These are phyloP conservation scores for Trichoplusia ni DNA, from an alignment of 1,140 invertebrate genomes.

Conservation along the genomic window DNA sequence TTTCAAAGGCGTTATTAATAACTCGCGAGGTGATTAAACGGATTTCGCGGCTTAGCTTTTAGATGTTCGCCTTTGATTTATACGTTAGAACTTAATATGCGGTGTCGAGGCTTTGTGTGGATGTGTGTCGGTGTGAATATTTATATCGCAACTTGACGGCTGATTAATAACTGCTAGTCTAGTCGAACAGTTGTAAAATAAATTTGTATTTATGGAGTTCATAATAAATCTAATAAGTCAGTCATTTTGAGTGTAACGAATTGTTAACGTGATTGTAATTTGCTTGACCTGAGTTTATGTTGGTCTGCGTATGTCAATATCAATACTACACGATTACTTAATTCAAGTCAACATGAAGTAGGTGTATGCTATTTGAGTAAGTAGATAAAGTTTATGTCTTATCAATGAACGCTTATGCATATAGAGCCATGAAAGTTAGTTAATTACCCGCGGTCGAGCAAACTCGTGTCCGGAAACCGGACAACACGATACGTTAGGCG, in stretches of 20 bases:
- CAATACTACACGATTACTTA: no score
- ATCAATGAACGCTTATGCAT: slow-evolving; percentile 43
- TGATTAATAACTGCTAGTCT: slow-evolving; percentile 10
- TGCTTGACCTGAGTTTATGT: slow-evolving; percentile 1
- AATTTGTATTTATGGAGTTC: not conserved
- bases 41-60: slow-evolving; percentile 69
- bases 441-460: slow-evolving; percentile 62
- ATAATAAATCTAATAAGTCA: slow-evolving; percentile 13
- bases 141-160: slow-evolving; percentile 26
- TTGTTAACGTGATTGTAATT: slow-evolving; percentile 14
- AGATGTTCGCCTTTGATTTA: slow-evolving; percentile 72
- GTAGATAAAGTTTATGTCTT: slow-evolving; percentile 16
- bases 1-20: slow-evolving; percentile 80
- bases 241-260: slow-evolving; percentile 15
- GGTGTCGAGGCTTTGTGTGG: slow-evolving; percentile 44
- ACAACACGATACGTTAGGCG: slow-evolving; percentile 66
- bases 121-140: slow-evolving; percentile 39
- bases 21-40: slow-evolving; percentile 76
- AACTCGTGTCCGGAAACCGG: slow-evolving; percentile 74
- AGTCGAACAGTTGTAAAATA: slow-evolving; percentile 12
- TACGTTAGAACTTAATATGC: slow-evolving; percentile 55
- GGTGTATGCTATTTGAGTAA: not conserved
- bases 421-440: slow-evolving; percentile 63
- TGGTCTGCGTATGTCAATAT: no score
- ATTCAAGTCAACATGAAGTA: not conserved